phyloP scores from a whole-genome alignment of 2,888 invertebrate species.

The Zygothrica quintamaculata region DNA sequence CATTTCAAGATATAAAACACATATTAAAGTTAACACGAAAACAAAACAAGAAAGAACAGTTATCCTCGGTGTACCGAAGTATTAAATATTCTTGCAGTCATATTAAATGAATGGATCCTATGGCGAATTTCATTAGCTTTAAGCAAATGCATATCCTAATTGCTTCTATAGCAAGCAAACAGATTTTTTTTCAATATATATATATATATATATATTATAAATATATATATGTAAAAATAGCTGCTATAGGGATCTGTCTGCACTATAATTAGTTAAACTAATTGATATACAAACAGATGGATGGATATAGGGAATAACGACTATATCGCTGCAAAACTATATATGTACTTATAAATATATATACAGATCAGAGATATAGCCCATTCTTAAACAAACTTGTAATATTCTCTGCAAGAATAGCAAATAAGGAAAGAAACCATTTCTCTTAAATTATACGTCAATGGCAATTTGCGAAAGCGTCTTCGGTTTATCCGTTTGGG shows the following conservation, averaged over 20 bases:
- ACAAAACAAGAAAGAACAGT: slow-evolving; percentile 22
- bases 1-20: slow-evolving; percentile 54
- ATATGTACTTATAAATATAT: not conserved
- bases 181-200: not conserved
- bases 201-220: too few species aligned
- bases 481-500: slow-evolving; percentile 25
- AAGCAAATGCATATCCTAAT: not conserved
- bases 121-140: not conserved
- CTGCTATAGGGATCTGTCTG: too few species aligned
- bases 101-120: not conserved
- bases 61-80: slow-evolving; percentile 6
- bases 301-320: not conserved
- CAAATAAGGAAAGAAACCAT: slow-evolving; percentile 29
- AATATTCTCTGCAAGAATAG: not conserved
- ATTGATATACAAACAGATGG: not conserved
- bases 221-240: too few species aligned
- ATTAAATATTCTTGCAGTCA: not conserved
- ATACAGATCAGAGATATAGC: not conserved
- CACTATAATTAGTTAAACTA: too few species aligned
- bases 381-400: not conserved
- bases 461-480: slow-evolving; percentile 60
- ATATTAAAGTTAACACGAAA: slow-evolving; percentile 56
- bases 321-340: not conserved
- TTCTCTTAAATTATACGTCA: slow-evolving; percentile 51
- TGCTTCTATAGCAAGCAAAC: not conserved